Conservation (phyloP, 2,888 invertebrate genomes). For the Xanthia icteritia region DNA sequence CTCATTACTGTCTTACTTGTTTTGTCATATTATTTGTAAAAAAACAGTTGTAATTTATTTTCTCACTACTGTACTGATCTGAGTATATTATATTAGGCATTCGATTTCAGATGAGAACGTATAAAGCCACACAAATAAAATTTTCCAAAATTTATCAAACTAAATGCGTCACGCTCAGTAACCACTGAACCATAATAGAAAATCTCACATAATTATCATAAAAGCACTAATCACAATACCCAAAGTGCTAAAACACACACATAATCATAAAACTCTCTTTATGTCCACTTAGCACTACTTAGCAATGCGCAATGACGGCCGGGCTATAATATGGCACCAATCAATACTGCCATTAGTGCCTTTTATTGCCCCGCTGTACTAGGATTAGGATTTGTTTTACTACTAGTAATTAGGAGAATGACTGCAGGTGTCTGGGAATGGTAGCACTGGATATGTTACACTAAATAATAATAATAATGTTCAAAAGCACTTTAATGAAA, state of each 20-base stretch:
- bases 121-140: background rate
- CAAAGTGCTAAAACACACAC: conserved; percentile 15
- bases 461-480: conserved; percentile 5
- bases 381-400: conserved; percentile 48
- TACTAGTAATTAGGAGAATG: conserved; percentile 41
- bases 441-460: background rate
- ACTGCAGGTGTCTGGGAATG: conserved; percentile 30
- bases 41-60: background rate
- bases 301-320: conserved; percentile 42
- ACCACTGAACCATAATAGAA: background rate
- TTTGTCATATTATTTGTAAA: background rate
- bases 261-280: conserved; percentile 39
- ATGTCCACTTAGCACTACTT: conserved; percentile 37
- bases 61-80: no score
- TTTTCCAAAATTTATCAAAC: background rate
- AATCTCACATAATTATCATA: conserved; percentile 1
- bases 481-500: background rate
- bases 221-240: conserved; percentile 25
- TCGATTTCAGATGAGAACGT: background rate
- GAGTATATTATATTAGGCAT: background rate
- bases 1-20: background rate
- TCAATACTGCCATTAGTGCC: conserved; percentile 52
- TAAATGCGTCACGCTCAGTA: no score
- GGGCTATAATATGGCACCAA: conserved; percentile 33
- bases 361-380: conserved; percentile 27